Conservation (phyloP, 2,797 vertebrate species). For the Anisognathus igniventris region DNA sequence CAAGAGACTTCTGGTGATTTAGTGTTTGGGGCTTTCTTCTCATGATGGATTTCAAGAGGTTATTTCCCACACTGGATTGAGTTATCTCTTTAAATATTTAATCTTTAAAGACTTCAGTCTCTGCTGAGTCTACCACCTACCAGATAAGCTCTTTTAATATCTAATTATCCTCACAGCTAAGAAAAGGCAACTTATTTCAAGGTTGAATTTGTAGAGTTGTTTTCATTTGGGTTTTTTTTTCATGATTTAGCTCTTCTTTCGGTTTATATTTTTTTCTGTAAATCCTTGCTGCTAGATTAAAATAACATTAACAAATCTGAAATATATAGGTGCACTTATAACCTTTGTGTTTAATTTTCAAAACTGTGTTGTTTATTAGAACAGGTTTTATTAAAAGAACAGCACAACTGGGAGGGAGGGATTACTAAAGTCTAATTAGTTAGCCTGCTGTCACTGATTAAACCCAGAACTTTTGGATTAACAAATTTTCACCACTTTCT, state of each 20-base stretch:
- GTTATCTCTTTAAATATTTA: neutral
- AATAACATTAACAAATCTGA: neutral
- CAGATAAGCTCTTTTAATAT: neutral
- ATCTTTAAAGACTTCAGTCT: neutral
- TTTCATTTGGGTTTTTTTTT: neutral
- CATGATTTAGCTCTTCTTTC: neutral
- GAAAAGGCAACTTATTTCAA: neutral
- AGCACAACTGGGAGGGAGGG: neutral
- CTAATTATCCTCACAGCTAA: neutral
- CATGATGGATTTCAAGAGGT: neutral
- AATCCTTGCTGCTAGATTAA: neutral
- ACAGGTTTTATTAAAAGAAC: neutral
- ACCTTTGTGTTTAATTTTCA: neutral
- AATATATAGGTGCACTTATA: neutral
- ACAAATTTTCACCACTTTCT: neutral
- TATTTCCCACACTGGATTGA: neutral
- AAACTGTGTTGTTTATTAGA: neutral
- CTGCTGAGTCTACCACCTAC: neutral
- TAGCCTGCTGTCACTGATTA: neutral
- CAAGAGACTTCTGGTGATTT: neutral
- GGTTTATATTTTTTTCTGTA: neutral
- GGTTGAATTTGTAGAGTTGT: neutral
- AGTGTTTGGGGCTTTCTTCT: rapidly evolving
- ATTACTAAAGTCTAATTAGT: neutral
- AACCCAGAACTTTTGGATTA: neutral